Percentiles rank a stretch among this genome's conserved stretches.
These are phyloP conservation scores for Amaurobius ferox DNA, from an alignment of 2,888 invertebrate genomes.

Conservation along the genomic window DNA sequence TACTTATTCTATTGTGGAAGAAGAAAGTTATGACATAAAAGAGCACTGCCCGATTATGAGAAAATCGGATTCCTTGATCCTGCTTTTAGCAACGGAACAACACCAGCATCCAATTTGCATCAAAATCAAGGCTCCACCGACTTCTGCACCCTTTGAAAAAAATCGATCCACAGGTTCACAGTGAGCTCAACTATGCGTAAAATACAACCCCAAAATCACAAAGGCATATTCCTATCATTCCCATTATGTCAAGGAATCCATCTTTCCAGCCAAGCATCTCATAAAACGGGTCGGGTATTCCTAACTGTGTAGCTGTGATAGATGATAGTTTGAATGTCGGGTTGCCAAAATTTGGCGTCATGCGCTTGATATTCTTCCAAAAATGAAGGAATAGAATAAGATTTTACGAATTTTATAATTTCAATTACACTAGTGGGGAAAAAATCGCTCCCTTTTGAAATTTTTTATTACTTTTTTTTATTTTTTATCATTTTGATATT, in stretches of 20 bases:
- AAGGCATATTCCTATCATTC: slow-evolving; percentile 44
- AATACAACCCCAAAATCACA: slow-evolving; percentile 39
- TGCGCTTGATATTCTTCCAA: too few relatives aligned
- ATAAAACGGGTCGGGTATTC: slow-evolving; percentile 17
- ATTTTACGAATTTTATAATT: too few relatives aligned
- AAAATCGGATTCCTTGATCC: slow-evolving; percentile 2
- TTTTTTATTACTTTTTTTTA: too few relatives aligned
- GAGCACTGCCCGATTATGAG: background rate
- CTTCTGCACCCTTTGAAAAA: slow-evolving; percentile 21
- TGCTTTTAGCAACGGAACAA: background rate
- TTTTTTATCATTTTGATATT: too few relatives aligned
- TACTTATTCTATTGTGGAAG: background rate
- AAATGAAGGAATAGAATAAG: too few relatives aligned
- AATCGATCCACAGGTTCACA: slow-evolving; percentile 22
- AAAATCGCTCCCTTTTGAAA: too few relatives aligned
- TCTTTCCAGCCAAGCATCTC: slow-evolving; percentile 45
- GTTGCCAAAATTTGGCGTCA: too few relatives aligned
- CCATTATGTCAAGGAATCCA: slow-evolving; percentile 43
- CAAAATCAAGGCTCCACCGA: slow-evolving; percentile 30
- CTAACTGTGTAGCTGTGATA: background rate
- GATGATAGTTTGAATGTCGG: background rate
- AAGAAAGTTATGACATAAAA: background rate
- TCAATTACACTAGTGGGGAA: too few relatives aligned
- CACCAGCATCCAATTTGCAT: slow-evolving; percentile 28
- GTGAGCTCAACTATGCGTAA: slow-evolving; percentile 46